Base-by-base conservation (phyloP, 2,113 vertebrate species). In the Xenopus tropicalis region DNA sequence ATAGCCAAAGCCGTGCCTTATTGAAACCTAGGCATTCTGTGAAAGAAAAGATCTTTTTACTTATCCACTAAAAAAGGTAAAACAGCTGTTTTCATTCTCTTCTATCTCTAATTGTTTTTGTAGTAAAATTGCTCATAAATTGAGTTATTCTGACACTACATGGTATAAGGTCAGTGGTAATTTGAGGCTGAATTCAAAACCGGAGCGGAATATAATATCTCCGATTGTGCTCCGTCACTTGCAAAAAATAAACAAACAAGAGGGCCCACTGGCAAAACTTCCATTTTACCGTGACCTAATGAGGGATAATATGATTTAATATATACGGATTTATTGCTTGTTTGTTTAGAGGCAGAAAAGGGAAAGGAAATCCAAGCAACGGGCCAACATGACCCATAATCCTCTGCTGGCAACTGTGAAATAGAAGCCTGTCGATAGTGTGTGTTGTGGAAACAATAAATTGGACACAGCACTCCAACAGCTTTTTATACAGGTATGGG, bases 71-170 rank as follows among this genome's bases (percentile, higher is more conserved):
- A 14, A 37, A 43, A 11, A 65, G 56, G 61, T n/a, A 74, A 74
- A 74, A 74, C 52, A 48, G 17, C 25, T 29, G n/a, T 56, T 54
- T 74, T 43, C 58, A 19, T 52, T 66, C 43, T 73, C 23, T 25
- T 56, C 48, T 37, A 57, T 22, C 21, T 25, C 24, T 22, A 46
- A 69, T 69, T 56, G 72, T 63, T 61, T 75, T 75, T 75, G 44
- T 42, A 62, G 29, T 37, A 7, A 62, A 75, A 75, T 58, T 8
- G 62, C 66, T 54, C 43, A 19, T 69, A 61, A 69, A 75, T 75
- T 52, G 58, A 48, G n/a, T 2, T 69, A 69, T 69, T 75, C 61
- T 75, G 58, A 69, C 72, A 62, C 22, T n/a, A 17, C 29, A 58
- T 9, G 52, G 58, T 42, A 7, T 7, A 42, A 24, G 65, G 72